Evolutionary conservation across 2,797 vertebrate species (phyloP).

Genomic region (Hylomyscus alleni): DNA sequence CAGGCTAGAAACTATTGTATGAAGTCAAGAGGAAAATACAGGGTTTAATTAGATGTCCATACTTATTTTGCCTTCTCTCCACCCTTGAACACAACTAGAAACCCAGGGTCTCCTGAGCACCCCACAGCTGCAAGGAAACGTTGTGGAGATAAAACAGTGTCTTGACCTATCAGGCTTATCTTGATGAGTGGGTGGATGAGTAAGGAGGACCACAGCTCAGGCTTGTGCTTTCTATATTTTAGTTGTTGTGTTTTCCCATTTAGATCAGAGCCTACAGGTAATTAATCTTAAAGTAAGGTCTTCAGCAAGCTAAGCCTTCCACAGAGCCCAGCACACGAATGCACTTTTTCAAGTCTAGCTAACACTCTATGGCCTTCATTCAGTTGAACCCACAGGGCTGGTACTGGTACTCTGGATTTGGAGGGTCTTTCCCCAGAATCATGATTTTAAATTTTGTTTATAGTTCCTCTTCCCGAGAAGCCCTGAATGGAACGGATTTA

Average conservation of each 20-base stretch:
- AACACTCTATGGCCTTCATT: not conserved
- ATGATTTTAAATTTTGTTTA: slow-evolving; percentile 8
- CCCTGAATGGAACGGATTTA: not conserved
- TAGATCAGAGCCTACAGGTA: not conserved
- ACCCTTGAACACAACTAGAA: slow-evolving; percentile 2
- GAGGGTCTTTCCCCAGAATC: not conserved
- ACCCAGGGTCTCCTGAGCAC: not conserved
- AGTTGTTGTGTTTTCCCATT: not conserved
- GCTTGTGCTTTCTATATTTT: slow-evolving; percentile 32
- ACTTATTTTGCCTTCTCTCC: not conserved
- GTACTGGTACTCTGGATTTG: not conserved
- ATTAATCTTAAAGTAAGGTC: slow-evolving; percentile 35
- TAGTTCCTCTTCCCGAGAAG: not conserved
- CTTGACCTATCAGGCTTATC: not conserved
- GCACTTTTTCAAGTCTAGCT: not conserved
- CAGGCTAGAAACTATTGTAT: not conserved
- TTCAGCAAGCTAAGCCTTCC: slow-evolving; percentile 28
- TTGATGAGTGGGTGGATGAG: not conserved
- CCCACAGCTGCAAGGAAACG: not conserved
- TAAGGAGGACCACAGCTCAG: not conserved
- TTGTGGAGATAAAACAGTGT: not conserved
- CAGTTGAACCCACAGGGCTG: not conserved
- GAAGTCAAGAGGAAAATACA: not conserved
- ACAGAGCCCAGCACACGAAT: not conserved
- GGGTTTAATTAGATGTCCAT: not conserved